Evolutionary conservation across 2,797 vertebrate species (phyloP).

Genomic region (Psittacula derbiana): DNA sequence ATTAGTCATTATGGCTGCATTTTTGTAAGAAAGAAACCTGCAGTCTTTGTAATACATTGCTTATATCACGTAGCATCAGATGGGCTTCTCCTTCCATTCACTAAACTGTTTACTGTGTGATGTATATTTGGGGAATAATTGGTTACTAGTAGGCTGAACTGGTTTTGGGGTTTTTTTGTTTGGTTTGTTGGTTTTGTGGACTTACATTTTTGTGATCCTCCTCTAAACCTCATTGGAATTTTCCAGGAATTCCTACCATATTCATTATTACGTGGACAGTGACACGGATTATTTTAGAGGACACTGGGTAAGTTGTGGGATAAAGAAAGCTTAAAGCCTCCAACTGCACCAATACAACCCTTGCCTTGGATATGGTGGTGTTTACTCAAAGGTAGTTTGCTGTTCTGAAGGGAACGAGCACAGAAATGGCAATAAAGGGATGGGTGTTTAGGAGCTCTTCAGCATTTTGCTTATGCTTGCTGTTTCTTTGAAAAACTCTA

Average conservation of each 20-base stretch:
- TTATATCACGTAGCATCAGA: neutral
- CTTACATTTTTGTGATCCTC: neutral
- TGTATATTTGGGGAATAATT: neutral
- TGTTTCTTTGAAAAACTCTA: neutral
- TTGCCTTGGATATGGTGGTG: neutral
- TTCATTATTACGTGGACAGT: slow-evolving; percentile 85
- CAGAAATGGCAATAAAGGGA: neutral
- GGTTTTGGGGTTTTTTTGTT: neutral
- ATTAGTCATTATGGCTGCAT: neutral
- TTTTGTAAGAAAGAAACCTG: neutral
- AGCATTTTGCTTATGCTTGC: neutral
- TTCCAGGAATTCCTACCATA: slow-evolving; percentile 84
- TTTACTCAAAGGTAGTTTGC: neutral
- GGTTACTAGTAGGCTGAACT: neutral
- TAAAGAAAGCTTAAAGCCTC: neutral
- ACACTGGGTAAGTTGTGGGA: slow-evolving; percentile 84
- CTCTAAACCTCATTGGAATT: neutral
- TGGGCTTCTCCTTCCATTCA: neutral
- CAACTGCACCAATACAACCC: neutral
- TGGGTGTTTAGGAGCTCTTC: neutral
- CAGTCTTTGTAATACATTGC: neutral
- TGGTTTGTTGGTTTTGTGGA: neutral
- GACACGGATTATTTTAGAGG: slow-evolving; percentile 84
- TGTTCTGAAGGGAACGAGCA: neutral
- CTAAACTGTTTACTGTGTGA: neutral